Evolutionary conservation across 2,113 vertebrate genomes (phyloP).

Genomic region (Amia ocellicauda): DNA sequence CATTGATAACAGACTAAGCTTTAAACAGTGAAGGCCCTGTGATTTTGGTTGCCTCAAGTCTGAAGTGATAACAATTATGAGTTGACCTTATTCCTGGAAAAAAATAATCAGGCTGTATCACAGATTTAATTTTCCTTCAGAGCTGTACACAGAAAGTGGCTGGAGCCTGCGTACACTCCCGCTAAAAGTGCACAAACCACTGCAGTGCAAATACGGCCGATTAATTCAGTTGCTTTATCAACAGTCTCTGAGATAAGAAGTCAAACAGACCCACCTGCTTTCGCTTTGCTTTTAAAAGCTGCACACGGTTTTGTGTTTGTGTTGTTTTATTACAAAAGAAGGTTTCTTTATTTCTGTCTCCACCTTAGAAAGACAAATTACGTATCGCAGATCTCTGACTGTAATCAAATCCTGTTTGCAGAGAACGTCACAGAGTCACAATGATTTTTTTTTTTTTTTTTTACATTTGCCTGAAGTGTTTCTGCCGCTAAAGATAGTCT

Average conservation of each 20-base stretch:
- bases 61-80: constrained; percentile 19
- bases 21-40: neutral
- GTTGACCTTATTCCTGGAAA: constrained; percentile 10
- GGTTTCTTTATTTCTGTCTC: no score
- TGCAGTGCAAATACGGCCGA: constrained; percentile 5
- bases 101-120: neutral
- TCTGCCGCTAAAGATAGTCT: no score
- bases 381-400: no score
- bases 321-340: no score
- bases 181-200: constrained; percentile 8
- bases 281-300: no score
- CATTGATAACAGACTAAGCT: neutral
- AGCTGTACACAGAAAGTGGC: constrained; percentile 4
- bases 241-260: neutral
- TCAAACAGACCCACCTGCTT: no score
- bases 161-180: neutral
- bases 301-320: no score
- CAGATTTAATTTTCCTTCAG: neutral
- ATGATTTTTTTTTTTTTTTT: no score
- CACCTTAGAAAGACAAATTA: no score
- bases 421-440: no score
- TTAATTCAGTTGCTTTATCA: neutral
- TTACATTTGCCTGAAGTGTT: no score
- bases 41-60: constrained; percentile 6
- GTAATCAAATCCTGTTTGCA: no score